Percentiles rank a stretch among this genome's conserved stretches.
Evolutionary conservation across 2,888 invertebrate species (phyloP).

Genomic region (Andrena marginata): DNA sequence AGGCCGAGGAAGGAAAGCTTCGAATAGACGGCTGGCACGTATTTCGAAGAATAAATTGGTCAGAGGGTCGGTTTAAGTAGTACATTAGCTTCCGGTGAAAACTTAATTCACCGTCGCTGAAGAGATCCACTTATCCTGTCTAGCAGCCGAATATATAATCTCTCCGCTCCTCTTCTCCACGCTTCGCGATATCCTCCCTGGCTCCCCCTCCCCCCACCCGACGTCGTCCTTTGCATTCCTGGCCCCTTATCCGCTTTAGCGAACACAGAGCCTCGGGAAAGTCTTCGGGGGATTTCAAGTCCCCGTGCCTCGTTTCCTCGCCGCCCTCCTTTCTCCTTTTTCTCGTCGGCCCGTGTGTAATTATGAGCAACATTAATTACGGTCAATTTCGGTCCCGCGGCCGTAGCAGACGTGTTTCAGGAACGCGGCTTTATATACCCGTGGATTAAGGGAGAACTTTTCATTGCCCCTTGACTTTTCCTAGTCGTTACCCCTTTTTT

Average conservation of each 20-base stretch:
- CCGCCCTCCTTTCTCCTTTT: not conserved
- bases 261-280: constrained; percentile 31
- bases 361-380: constrained; percentile 27
- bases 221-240: constrained; percentile 32
- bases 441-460: not conserved
- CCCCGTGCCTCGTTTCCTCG: not conserved
- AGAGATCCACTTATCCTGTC: constrained; percentile 56
- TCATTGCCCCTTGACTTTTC: not conserved
- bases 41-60: constrained; percentile 54
- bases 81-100: constrained; percentile 56
- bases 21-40: not conserved
- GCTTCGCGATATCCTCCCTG: constrained; percentile 15
- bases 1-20: not conserved
- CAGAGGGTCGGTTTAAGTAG: constrained; percentile 43
- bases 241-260: constrained; percentile 50
- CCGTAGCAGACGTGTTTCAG: not conserved
- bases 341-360: constrained; percentile 19
- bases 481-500: not conserved
- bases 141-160: constrained; percentile 61
- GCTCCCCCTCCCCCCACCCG: not conserved
- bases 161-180: constrained; percentile 15
- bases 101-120: constrained; percentile 55
- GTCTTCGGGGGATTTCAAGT: constrained; percentile 41
- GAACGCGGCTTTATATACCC: not conserved
- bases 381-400: constrained; percentile 17